Evolutionary conservation across 2,797 vertebrate genomes (phyloP), one percentile per base, ranked within the genome.

Genomic region (Ceryle rudis): DNA sequence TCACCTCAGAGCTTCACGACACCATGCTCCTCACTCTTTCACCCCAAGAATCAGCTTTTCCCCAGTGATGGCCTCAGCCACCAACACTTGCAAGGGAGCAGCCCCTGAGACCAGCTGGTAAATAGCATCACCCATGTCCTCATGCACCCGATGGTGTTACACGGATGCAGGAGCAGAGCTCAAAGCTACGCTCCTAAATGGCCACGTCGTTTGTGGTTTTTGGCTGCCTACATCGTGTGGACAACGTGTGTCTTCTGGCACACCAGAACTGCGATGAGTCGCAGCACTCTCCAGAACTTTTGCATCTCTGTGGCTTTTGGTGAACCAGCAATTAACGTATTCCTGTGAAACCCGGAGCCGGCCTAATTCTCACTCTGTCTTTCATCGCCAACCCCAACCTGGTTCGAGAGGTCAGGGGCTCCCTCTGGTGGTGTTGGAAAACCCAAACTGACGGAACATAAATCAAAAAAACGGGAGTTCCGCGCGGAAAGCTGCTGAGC

Each of bases 351-450:
- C 31, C 4, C 16, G 73, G 74, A 66, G 19, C 13, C 25, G 31
- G 7, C 5, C 65, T 52, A 73, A 37, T 57, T 81, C 26, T 44
- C 62, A 10, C 5, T n/a, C 28, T 2, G 2, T 35, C 65, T 95
- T 72, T 90, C 28, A 49, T 6, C 71, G 39, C 10, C 26, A 31
- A 12, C 21, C 22, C 39, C 44, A 52, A 2, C 18, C 22, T 75
- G 44, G n/a, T 88, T 89, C 37, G 62, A 87, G 95, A 42, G 74
- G 51, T 84, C 72, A 88, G 1, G 70, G 70, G 85, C 95, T 95
- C 96, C 96, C 95, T 93, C 96, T 97, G 82, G 91, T 81, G 96
- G 94, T 41, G 35, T 89, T 62, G 65, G 35, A 55, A 85, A 92
- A 54, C 7, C 21, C 72, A 75, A 69, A 4, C 39, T 23, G 37